Evolutionary conservation across 64 coral and sea anemone species (phyloP).

Genomic region (Anthopleura sola): DNA sequence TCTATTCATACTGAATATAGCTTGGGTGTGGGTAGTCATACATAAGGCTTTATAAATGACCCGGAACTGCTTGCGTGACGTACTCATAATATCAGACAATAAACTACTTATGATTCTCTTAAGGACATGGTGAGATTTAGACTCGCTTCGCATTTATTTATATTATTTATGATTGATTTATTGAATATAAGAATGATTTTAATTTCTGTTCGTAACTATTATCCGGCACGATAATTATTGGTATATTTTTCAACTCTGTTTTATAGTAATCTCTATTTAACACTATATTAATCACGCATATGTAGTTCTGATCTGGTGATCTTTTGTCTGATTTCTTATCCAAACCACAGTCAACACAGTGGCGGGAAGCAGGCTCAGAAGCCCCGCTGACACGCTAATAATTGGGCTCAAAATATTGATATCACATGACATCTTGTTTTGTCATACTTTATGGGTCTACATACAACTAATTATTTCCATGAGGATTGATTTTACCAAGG

Average conservation of each 20-base stretch:
- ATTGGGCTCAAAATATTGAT: neutral
- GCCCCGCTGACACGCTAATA: neutral
- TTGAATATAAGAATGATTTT: no score
- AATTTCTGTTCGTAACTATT: no score
- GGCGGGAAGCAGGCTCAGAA: neutral
- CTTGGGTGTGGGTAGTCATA: neutral
- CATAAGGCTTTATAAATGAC: neutral
- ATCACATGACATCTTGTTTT: neutral
- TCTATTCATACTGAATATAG: neutral
- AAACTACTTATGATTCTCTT: neutral
- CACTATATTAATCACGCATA: no score
- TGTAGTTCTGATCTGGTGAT: no score
- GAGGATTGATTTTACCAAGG: no score
- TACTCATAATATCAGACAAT: neutral
- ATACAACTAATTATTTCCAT: no score
- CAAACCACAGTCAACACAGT: neutral
- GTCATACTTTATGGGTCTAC: no score
- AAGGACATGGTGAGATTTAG: neutral
- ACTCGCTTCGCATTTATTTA: neutral
- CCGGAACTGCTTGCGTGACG: slow-evolving; percentile 6
- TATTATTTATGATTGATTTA: no score
- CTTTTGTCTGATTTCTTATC: no score
- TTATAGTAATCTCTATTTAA: no score
- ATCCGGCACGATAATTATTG: no score
- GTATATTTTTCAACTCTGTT: no score